A percentile compares a stretch with the other conserved stretches of the same genome.
Conservation (phyloP, 2,113 vertebrate species). For the Pelodiscus sinensis region DNA sequence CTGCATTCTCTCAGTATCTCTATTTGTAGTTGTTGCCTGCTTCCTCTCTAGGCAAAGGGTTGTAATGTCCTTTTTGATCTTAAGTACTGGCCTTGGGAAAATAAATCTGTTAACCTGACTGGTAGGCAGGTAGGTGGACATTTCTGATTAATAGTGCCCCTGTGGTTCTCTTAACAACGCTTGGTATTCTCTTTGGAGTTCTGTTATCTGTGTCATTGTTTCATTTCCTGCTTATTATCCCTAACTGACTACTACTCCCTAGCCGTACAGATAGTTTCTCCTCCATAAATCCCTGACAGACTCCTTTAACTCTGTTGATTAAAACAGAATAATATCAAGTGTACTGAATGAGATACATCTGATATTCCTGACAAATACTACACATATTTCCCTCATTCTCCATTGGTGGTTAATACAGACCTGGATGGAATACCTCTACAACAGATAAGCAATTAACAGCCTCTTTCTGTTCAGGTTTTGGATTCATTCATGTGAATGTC, state of each 20-base stretch:
- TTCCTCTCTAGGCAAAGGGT: not conserved
- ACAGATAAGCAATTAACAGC: not conserved
- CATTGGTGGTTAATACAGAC: not conserved
- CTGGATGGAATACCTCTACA: not conserved
- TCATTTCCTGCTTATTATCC: not conserved
- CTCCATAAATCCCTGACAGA: not conserved
- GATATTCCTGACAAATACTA: not conserved
- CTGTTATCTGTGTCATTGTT: not conserved
- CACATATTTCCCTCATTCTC: not conserved
- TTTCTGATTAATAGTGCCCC: not conserved
- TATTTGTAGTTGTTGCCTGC: not conserved
- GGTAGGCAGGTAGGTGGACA: not conserved
- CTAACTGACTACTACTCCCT: not conserved
- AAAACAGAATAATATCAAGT: not conserved
- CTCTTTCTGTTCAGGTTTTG: too few relatives aligned
- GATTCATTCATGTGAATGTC: not conserved
- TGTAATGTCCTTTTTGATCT: not conserved
- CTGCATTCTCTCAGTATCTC: not conserved
- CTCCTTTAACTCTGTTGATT: not conserved
- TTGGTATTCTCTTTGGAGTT: not conserved
- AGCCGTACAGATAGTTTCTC: too few relatives aligned
- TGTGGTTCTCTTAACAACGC: not conserved
- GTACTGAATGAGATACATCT: not conserved
- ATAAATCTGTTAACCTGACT: not conserved
- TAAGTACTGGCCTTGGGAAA: not conserved